Conservation (phyloP, 2,888 invertebrate species). For the Digitonthophagus gazella region DNA sequence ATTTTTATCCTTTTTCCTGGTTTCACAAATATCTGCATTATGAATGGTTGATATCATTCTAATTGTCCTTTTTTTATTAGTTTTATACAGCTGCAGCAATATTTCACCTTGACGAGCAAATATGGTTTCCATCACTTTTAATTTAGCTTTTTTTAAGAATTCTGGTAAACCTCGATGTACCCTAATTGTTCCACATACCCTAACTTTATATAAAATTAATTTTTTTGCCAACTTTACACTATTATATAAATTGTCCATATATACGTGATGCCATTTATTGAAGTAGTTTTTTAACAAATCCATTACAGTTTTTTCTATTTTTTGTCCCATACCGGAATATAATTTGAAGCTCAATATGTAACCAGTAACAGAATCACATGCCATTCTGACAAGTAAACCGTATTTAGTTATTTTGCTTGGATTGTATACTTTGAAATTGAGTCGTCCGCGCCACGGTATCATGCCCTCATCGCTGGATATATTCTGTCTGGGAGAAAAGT, state of each 20-base stretch:
- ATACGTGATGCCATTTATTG: too few species aligned
- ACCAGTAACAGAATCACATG: not conserved
- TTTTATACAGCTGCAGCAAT: not conserved
- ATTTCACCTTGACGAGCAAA: not conserved
- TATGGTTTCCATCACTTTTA: not conserved
- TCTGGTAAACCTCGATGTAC: not conserved
- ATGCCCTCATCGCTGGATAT: constrained; percentile 25
- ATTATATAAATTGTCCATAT: too few species aligned
- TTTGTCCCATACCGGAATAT: too few species aligned
- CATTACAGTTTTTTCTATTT: not conserved
- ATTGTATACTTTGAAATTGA: constrained; percentile 33
- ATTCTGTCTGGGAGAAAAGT: not conserved
- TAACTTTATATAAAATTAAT: too few species aligned
- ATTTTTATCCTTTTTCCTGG: not conserved
- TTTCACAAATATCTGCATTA: not conserved
- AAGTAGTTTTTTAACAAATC: too few species aligned
- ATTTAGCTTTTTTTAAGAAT: not conserved
- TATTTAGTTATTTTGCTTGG: constrained; percentile 31
- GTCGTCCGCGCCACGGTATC: constrained; percentile 34
- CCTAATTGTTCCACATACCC: not conserved
- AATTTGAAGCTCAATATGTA: not conserved
- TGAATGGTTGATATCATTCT: not conserved
- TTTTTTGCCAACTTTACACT: not conserved
- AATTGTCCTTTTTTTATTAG: not conserved
- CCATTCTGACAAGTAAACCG: not conserved